A percentile compares a stretch with the other conserved stretches of the same genome.
Conservation (phyloP, 2,113 vertebrate genomes). For the Garra rufa region DNA sequence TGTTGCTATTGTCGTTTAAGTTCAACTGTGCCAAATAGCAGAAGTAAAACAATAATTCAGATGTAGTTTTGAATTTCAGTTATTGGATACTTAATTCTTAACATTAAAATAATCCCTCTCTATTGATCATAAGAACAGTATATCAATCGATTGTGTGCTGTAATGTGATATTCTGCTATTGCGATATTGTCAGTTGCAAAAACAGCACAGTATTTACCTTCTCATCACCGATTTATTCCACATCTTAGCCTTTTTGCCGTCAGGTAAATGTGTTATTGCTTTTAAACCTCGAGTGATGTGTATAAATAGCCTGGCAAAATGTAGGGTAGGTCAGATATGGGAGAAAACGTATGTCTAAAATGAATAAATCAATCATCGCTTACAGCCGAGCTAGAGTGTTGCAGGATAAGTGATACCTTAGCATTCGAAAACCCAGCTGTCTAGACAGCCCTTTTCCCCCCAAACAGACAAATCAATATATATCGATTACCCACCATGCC, state of each 20-base stretch:
- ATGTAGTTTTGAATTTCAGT: not conserved
- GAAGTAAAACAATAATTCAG: not conserved
- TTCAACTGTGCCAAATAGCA: not conserved
- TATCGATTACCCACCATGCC: slow-evolving; percentile 55
- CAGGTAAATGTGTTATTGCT: slow-evolving; percentile 1
- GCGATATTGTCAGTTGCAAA: not conserved
- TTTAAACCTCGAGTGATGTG: slow-evolving; percentile 1
- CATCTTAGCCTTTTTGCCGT: not conserved
- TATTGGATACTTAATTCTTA: not conserved
- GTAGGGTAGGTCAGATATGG: slow-evolving; percentile 32
- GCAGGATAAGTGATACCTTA: slow-evolving; percentile 51
- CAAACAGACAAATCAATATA: slow-evolving; percentile 59
- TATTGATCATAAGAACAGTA: not conserved
- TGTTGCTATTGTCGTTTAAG: not conserved
- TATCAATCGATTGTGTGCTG: not conserved
- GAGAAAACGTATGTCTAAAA: slow-evolving; percentile 35
- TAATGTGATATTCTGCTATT: not conserved
- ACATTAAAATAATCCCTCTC: not conserved
- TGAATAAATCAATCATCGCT: slow-evolving; percentile 59
- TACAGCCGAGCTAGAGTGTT: slow-evolving; percentile 36
- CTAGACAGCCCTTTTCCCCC: slow-evolving; percentile 59
- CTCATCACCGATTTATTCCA: slow-evolving; percentile 4
- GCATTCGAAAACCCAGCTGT: slow-evolving; percentile 57
- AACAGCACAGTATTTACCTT: slow-evolving; percentile 2
- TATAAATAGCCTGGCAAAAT: slow-evolving; percentile 42